Evolutionary conservation across 2,888 invertebrate species (phyloP).

Genomic region (Celastrina argiolus): DNA sequence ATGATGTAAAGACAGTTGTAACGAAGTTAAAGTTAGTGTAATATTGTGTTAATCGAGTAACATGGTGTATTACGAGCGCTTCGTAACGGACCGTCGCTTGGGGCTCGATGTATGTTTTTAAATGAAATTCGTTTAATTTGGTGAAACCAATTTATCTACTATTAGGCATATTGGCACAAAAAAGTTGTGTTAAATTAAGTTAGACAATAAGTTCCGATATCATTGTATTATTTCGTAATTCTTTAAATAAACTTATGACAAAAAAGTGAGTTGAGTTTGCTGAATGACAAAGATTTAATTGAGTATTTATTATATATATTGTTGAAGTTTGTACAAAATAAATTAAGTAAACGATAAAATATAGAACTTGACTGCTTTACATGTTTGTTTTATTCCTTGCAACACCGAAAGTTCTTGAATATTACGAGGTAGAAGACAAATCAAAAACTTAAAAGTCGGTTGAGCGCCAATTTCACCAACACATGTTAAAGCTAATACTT

Average conservation of each 20-base stretch:
- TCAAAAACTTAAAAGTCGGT: too few species aligned
- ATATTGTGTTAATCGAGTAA: neutral
- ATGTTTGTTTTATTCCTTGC: constrained; percentile 51
- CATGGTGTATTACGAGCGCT: constrained; percentile 21
- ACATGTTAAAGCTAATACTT: too few species aligned
- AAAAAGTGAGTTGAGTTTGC: constrained; percentile 78
- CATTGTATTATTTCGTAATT: constrained; percentile 73
- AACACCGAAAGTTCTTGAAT: too few species aligned
- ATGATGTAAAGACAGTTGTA: neutral
- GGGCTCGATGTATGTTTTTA: constrained; percentile 30
- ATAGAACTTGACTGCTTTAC: constrained; percentile 79
- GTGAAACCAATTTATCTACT: constrained; percentile 74
- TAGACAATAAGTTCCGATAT: constrained; percentile 78
- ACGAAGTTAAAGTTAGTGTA: constrained; percentile 4
- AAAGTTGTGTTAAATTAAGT: constrained; percentile 78
- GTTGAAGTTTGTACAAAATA: constrained; percentile 80
- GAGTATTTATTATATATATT: constrained; percentile 79
- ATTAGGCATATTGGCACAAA: constrained; percentile 79
- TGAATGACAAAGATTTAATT: constrained; percentile 78
- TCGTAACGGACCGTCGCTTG: constrained; percentile 34
- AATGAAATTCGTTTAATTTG: constrained; percentile 46
- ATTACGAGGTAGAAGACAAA: too few species aligned
- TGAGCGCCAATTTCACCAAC: too few species aligned
- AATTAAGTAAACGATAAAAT: constrained; percentile 79
- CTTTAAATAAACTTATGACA: constrained; percentile 74